Base-by-base conservation (phyloP, 1,140 invertebrate genomes). In the Oncopodura yosiiana region DNA sequence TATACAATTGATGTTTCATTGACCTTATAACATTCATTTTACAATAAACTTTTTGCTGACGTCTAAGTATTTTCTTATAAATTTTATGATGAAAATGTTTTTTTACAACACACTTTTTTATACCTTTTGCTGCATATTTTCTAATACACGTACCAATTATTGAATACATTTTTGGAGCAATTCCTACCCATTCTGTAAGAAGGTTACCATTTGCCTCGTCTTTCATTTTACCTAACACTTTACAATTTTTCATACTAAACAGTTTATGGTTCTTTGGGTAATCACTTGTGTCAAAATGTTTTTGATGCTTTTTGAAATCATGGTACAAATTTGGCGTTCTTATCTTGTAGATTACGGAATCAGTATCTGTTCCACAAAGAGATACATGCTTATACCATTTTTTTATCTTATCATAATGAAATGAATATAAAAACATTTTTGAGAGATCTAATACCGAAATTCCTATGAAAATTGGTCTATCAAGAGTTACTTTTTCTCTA, bases 211-310 rank as follows among this genome's bases (percentile, higher is more conserved):
- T 67, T 19, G 64, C 64, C 65, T 77, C 74, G 67, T 75, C 73
- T 66, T 75, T 77, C 59, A 75, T 70, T 65, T 73, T 69, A 4
- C 74, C 72, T 4, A 72, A 21, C 3, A 73, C 67, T 58, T 77
- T 76, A 62, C 73, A 74, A 59, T 75, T 74, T 37, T 52, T 49
- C 48, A 45, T 39, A 11, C 64, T 57, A 42, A 18, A 56, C 6
- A 54, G 38, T 12, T 18, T 19, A 32, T 54, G 46, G 23, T 60
- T n/a, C 37, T 11, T 0, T 19, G 45, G 46, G 21, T 54, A 55
- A 38, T 51, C 49, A 24, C 38, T 44, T 2, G 37, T 49, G 34
- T 60, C 57, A 26, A 60, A 60, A n/a, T 44, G 12, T 2, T 49
- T 18, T 3, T 3, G 14, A 24, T 36, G 26, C 1, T 36, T 30